phyloP scores from a whole-genome alignment of 2,113 vertebrate genomes.

The Muntiacus reevesi region DNA sequence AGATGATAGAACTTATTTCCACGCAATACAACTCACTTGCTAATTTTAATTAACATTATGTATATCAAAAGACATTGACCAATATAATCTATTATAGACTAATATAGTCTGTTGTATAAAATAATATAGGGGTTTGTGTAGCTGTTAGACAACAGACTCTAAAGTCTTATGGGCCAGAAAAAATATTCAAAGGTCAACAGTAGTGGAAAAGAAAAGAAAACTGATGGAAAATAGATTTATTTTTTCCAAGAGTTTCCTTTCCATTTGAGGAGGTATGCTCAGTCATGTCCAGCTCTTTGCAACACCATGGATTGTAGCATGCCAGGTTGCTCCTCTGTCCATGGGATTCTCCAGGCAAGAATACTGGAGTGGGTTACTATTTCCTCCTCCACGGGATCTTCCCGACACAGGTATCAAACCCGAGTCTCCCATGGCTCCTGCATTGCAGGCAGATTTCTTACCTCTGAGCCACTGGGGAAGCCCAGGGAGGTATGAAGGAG shows the following conservation, averaged over 20 bases:
- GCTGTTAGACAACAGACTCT: background rate
- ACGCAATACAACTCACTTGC: background rate
- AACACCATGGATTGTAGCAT: background rate
- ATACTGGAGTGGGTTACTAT: background rate
- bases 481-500: background rate
- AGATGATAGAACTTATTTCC: background rate
- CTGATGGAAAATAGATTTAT: background rate
- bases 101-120: background rate
- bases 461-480: background rate
- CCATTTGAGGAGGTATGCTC: background rate
- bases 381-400: background rate
- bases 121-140: background rate
- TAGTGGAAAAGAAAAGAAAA: background rate
- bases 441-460: background rate
- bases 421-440: accelerated
- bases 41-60: background rate
- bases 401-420: background rate
- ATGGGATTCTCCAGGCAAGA: background rate
- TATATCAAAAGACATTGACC: background rate
- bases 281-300: background rate
- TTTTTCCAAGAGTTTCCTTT: background rate
- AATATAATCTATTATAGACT: background rate
- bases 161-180: background rate
- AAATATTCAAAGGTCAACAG: background rate
- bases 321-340: background rate